Evolutionary conservation across 2,888 invertebrate genomes (phyloP), one percentile per base, ranked within the genome.

Genomic region (Dichetophora obliterata): DNA sequence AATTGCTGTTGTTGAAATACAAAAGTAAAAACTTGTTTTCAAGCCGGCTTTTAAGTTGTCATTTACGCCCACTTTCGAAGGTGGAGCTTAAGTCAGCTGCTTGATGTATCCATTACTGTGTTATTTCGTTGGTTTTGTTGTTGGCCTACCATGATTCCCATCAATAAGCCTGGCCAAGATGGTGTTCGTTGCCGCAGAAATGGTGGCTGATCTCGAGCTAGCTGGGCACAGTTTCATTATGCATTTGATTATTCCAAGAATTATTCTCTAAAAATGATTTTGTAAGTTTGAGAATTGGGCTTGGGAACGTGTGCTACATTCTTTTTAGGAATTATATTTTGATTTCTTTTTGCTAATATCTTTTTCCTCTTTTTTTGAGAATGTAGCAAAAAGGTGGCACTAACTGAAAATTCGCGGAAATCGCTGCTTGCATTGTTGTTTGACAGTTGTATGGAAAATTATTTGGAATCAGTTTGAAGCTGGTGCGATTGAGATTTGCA

Each of bases 171-270:
- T 52, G 66, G 66, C 54, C 74, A 74, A 74, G 74, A 74, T 74
- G 74, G 74, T 74, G 74, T 43, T 61, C 31, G 72, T 52, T 74
- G 65, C 48, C 74, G 74, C 66, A 74, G 66, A 74, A 74, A 74
- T 66, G 74, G 74, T 66, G 74, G 66, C 52, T 50, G 19, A 34
- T 73, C 22, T 50, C 50, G 14, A 57, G 31, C 54, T 27, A 9
- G 27, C 11, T 61, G 61, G n/a, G 61, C 61, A 48, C 61, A 72
- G 48, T 59, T 72, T 61, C n/a, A 16, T 63, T 71, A 71, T 71
- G 31, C 37, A 59, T 57, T 59, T 71, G 59, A 72, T 72, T 72
- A 72, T 72, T 72, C 72, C 61, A 8, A 59, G 72, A 72, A 72
- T 61, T 68, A 68, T 68, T 50, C 24, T 14, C 43, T 66, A 4